Percentiles rank a stretch among this genome's conserved stretches.
phyloP scores from a whole-genome alignment of 2,888 invertebrate genomes.

The Eledona agricola region DNA sequence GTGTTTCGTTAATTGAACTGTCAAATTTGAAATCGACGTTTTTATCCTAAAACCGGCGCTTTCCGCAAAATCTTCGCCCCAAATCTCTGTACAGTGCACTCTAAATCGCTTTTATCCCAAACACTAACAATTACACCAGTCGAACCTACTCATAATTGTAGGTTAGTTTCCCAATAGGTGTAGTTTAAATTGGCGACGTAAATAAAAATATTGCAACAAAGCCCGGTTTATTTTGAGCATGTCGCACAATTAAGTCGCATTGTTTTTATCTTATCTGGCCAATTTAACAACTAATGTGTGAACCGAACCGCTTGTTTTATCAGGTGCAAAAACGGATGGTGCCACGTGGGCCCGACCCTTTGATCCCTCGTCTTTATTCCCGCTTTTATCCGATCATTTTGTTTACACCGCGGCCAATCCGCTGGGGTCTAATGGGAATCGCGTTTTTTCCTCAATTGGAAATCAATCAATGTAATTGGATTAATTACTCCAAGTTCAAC shows the following conservation, averaged over 20 bases:
- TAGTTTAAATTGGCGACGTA: constrained; percentile 5
- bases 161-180: constrained; percentile 13
- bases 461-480: constrained; percentile 13
- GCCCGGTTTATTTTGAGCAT: constrained; percentile 6
- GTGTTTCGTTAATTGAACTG: constrained; percentile 31
- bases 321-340: constrained; percentile 10
- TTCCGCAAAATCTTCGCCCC: neutral
- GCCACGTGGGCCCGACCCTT: constrained; percentile 29
- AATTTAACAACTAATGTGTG: too few relatives aligned
- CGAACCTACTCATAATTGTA: constrained; percentile 5
- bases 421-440: constrained; percentile 1
- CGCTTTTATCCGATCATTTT: too few relatives aligned
- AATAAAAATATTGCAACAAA: constrained; percentile 11
- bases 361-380: neutral
- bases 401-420: constrained; percentile 7
- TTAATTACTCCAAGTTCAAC: too few relatives aligned
- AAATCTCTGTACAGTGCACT: neutral
- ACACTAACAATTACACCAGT: constrained; percentile 6
- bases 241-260: constrained; percentile 5
- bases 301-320: neutral
- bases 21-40: constrained; percentile 30
- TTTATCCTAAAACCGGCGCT: constrained; percentile 7
- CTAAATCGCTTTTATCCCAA: constrained; percentile 1
- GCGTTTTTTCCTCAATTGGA: constrained; percentile 1
- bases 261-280: constrained; percentile 9